A percentile compares a stretch with the other conserved stretches of the same genome.
phyloP scores from a whole-genome alignment of 2,888 invertebrate species.

The Strigamia maritima region DNA sequence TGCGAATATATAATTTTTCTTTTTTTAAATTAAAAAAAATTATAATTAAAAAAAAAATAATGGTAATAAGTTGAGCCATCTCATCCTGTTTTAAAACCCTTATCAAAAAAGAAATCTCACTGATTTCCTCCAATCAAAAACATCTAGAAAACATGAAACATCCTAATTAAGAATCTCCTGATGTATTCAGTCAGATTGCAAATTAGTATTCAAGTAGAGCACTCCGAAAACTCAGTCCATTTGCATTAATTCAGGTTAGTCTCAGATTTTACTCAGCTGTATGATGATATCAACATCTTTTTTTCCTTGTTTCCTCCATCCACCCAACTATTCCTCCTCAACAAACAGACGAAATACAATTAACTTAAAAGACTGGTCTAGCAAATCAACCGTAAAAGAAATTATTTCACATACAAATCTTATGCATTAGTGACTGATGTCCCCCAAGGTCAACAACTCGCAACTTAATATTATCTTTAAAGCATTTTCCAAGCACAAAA shows the following conservation, averaged over 20 bases:
- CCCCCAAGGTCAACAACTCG: not conserved
- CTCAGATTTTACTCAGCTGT: constrained; percentile 10
- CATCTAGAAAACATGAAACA: constrained; percentile 4
- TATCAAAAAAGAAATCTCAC: not conserved
- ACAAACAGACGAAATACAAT: not conserved
- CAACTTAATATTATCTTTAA: not conserved
- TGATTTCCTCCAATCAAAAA: not conserved
- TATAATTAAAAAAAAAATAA: too few relatives aligned
- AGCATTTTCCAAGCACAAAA: not conserved
- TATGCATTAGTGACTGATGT: not conserved
- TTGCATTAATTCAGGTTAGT: constrained; percentile 10
- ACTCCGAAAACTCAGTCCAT: constrained; percentile 10
- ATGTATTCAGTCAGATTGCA: constrained; percentile 5
- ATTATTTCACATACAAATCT: not conserved
- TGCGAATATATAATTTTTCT: too few relatives aligned
- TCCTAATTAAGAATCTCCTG: constrained; percentile 1
- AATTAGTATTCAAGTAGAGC: constrained; percentile 15
- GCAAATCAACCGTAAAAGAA: constrained; percentile 5
- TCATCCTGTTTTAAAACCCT: not conserved
- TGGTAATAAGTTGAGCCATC: too few relatives aligned
- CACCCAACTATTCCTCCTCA: not conserved
- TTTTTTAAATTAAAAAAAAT: too few relatives aligned
- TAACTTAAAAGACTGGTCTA: not conserved
- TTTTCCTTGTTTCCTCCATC: not conserved
- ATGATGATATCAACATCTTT: constrained; percentile 15